phyloP scores from a whole-genome alignment of 2,888 invertebrate species.

The Chrysolina oricalcia region DNA sequence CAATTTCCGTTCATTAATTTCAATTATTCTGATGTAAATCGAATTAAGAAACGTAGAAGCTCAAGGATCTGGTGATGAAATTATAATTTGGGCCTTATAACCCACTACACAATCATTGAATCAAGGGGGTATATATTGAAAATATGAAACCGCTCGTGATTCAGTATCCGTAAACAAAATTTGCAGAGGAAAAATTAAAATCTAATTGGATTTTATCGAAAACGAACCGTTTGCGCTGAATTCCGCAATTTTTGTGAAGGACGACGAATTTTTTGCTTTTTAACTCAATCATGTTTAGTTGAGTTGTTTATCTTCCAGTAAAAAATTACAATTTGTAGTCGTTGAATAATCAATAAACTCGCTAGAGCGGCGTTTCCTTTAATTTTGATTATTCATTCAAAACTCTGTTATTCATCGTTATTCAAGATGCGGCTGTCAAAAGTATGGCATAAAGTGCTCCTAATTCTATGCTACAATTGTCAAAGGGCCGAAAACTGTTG shows the following conservation, averaged over 20 bases:
- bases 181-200: constrained; percentile 56
- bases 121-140: constrained; percentile 50
- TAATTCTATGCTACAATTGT: no score
- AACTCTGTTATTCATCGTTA: no score
- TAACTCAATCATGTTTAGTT: neutral
- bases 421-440: no score
- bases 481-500: no score
- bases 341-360: neutral
- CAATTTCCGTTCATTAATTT: constrained; percentile 28
- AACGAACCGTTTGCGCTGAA: constrained; percentile 25
- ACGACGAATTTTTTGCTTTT: neutral
- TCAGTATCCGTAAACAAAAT: constrained; percentile 53
- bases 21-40: constrained; percentile 28
- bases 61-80: constrained; percentile 42
- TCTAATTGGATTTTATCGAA: constrained; percentile 56
- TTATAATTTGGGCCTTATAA: constrained; percentile 45
- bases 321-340: neutral
- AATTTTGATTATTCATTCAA: no score
- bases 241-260: constrained; percentile 38
- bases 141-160: constrained; percentile 56
- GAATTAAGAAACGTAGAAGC: constrained; percentile 27
- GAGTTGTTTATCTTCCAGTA: neutral
- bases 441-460: no score
- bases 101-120: constrained; percentile 45
- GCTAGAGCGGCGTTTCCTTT: neutral